phyloP scores from a whole-genome alignment of 2,888 invertebrate genomes.

The Pseudoips prasinana region DNA sequence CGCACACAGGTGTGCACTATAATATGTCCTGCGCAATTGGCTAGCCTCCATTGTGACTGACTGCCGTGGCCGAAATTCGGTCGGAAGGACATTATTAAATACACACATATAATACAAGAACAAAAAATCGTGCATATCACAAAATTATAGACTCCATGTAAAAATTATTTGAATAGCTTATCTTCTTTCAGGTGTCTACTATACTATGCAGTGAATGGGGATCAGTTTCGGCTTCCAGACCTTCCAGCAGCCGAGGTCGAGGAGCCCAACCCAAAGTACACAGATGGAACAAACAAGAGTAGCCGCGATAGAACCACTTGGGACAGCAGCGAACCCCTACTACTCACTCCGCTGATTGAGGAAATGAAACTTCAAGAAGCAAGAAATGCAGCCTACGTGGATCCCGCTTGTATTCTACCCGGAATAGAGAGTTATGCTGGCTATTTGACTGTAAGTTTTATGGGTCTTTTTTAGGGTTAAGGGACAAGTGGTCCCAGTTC shows the following conservation, averaged over 20 bases:
- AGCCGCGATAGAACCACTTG: slow-evolving; percentile 44
- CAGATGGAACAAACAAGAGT: slow-evolving; percentile 61
- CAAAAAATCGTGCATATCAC: too few species aligned
- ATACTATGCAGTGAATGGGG: slow-evolving; percentile 17
- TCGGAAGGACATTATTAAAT: too few species aligned
- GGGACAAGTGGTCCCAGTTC: too few species aligned
- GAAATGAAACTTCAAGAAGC: slow-evolving; percentile 75
- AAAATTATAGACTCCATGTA: too few species aligned
- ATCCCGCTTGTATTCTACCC: slow-evolving; percentile 60
- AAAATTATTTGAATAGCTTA: too few species aligned
- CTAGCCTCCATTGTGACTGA: too few species aligned
- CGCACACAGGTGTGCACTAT: too few species aligned
- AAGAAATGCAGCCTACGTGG: slow-evolving; percentile 65
- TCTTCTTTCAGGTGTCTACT: too few species aligned
- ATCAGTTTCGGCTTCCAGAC: slow-evolving; percentile 44
- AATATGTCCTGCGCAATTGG: too few species aligned
- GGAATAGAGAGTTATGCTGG: slow-evolving; percentile 76
- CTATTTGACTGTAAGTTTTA: slow-evolving; percentile 65
- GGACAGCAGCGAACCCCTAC: slow-evolving; percentile 75
- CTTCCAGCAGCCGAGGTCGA: slow-evolving; percentile 71
- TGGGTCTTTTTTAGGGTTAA: too few species aligned
- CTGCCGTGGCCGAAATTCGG: too few species aligned
- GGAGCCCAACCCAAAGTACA: slow-evolving; percentile 67
- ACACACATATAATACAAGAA: too few species aligned
- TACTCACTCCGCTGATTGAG: slow-evolving; percentile 80